These are phyloP conservation scores for Penelope pileata DNA, from an alignment of 2,113 vertebrate genomes.

Conservation along the genomic window DNA sequence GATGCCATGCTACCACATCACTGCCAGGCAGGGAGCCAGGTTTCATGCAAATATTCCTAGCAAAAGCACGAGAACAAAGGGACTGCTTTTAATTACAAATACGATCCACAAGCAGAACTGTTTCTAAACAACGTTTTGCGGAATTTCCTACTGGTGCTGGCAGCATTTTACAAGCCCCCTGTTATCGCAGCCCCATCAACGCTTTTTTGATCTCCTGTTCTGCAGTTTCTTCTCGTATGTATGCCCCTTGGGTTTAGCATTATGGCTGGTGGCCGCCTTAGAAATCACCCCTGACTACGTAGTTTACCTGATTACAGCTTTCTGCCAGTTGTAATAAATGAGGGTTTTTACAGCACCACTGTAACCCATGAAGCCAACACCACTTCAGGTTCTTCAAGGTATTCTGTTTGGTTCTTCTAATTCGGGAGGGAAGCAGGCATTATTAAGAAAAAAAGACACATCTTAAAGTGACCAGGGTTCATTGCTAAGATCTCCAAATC, in stretches of 20 bases:
- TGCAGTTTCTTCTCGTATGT: neutral
- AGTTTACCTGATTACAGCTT: neutral
- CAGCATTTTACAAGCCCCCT: neutral
- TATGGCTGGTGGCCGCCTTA: neutral
- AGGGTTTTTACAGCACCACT: neutral
- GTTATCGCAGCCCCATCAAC: neutral
- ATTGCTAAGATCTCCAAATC: neutral
- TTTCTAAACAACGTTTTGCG: neutral
- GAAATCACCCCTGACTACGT: neutral
- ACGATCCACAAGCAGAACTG: neutral
- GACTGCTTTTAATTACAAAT: neutral
- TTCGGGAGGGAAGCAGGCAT: neutral
- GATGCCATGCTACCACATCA: neutral
- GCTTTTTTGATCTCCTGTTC: neutral
- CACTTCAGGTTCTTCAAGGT: neutral
- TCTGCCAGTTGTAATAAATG: neutral
- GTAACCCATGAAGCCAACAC: too few relatives aligned
- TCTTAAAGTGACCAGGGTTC: neutral
- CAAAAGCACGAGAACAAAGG: neutral
- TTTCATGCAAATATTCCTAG: neutral
- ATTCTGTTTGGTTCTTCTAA: neutral
- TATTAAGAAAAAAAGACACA: neutral
- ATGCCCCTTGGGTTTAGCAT: neutral
- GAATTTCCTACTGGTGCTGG: neutral
- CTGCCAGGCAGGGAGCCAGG: neutral